A percentile compares a stretch with the other conserved stretches of the same genome.
phyloP scores from a whole-genome alignment of 2,113 vertebrate genomes.

The Haemorhous mexicanus region DNA sequence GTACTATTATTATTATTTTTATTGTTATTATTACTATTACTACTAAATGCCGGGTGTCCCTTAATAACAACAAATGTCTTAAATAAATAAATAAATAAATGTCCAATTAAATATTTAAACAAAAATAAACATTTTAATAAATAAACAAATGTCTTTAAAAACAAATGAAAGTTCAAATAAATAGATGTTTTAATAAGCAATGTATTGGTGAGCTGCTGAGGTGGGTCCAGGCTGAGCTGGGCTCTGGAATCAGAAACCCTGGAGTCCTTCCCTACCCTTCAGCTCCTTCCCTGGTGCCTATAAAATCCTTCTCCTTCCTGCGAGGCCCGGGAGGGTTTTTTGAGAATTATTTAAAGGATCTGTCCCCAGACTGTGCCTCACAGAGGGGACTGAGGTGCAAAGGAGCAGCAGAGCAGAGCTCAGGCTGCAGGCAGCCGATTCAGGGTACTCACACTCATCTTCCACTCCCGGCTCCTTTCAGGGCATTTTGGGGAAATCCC shows the following conservation, averaged over 20 bases:
- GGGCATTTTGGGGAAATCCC: constrained; percentile 71
- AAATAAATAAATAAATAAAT: not conserved
- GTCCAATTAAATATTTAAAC: not conserved
- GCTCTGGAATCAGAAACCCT: not conserved
- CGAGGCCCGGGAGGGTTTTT: not conserved
- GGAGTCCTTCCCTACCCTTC: not conserved
- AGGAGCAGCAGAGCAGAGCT: not conserved
- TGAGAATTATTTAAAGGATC: not conserved
- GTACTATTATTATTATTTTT: not conserved
- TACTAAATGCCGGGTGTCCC: not conserved
- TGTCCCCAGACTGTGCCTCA: not conserved
- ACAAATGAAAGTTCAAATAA: not conserved
- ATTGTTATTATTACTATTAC: not conserved
- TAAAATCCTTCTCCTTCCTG: not conserved
- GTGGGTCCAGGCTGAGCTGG: not conserved
- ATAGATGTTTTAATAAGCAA: not conserved
- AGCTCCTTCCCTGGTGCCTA: not conserved
- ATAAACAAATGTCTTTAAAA: not conserved
- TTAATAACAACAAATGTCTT: not conserved
- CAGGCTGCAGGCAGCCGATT: not conserved
- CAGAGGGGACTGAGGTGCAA: not conserved
- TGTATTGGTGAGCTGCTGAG: not conserved
- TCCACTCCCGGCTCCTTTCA: constrained; percentile 67
- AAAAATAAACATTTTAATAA: not conserved
- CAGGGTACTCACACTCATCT: constrained; percentile 78